Evolutionary conservation across 2,113 vertebrate species (phyloP).

Genomic region (Malaclemys terrapin): DNA sequence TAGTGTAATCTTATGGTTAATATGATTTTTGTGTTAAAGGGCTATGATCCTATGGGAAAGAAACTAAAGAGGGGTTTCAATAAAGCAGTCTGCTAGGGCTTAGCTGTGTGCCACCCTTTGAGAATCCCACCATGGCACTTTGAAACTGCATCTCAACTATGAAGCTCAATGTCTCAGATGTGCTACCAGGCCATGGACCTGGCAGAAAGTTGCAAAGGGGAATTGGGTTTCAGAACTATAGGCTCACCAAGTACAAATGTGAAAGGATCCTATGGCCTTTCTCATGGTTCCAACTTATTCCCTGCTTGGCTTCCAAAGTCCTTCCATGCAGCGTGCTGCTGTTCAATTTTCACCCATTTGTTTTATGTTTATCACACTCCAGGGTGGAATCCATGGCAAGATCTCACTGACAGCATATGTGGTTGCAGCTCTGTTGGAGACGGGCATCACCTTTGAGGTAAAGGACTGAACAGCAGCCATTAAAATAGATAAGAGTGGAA

Average conservation of each 20-base stretch:
- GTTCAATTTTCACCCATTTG: neutral
- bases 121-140: neutral
- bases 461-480: neutral
- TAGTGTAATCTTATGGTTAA: neutral
- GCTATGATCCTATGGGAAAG: neutral
- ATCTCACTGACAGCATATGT: slow-evolving; percentile 93
- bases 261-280: neutral
- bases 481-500: neutral
- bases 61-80: neutral
- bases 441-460: slow-evolving; percentile 90
- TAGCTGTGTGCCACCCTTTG: neutral
- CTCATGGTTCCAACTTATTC: neutral
- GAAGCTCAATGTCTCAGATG: neutral
- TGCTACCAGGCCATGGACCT: neutral
- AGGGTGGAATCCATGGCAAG: slow-evolving; percentile 94
- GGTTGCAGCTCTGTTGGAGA: slow-evolving; percentile 91
- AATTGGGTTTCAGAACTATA: neutral
- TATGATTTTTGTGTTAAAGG: neutral
- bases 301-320: neutral
- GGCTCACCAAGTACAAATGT: neutral
- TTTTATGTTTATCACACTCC: slow-evolving; percentile 17
- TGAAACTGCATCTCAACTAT: accelerated
- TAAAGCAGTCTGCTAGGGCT: accelerated
- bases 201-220: neutral
- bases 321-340: neutral